Evolutionary conservation across 2,113 vertebrate genomes (phyloP).

Genomic region (Vicugna pacos): DNA sequence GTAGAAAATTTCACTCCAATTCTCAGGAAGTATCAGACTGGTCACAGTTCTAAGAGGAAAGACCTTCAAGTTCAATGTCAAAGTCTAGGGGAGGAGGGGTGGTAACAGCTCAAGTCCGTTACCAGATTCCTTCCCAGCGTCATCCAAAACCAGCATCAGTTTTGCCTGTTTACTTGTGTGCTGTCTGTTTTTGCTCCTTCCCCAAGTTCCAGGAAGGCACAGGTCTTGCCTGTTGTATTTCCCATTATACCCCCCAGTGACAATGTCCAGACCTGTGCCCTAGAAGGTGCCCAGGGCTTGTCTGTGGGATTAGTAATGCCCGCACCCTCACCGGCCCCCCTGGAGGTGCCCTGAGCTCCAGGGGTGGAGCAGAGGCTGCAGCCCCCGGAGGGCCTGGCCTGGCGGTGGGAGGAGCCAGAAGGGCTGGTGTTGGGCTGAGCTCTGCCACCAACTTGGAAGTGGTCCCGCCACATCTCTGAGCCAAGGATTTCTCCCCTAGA

Average conservation of each 20-base stretch:
- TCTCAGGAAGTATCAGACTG: not conserved
- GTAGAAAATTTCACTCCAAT: not conserved
- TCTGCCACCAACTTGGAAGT: not conserved
- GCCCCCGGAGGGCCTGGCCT: not conserved
- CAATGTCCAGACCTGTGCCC: not conserved
- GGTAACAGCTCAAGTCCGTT: not conserved
- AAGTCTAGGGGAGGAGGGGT: not conserved
- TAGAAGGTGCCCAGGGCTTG: not conserved
- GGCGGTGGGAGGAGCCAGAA: not conserved
- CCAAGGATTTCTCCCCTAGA: not conserved
- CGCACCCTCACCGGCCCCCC: not conserved
- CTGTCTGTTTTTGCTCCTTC: not conserved
- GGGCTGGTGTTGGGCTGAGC: not conserved
- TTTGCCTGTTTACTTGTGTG: not conserved
- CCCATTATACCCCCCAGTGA: not conserved
- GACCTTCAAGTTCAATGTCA: not conserved
- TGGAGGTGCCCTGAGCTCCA: too few relatives aligned
- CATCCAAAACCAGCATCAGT: too few relatives aligned
- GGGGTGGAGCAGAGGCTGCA: not conserved
- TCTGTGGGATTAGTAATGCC: not conserved
- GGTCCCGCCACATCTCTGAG: not conserved
- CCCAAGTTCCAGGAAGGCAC: not conserved
- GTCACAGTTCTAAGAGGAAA: not conserved
- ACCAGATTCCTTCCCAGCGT: not conserved
- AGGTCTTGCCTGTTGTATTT: not conserved